Evolutionary conservation across 2,888 invertebrate species (phyloP).

Genomic region (Teleiodes luculella): DNA sequence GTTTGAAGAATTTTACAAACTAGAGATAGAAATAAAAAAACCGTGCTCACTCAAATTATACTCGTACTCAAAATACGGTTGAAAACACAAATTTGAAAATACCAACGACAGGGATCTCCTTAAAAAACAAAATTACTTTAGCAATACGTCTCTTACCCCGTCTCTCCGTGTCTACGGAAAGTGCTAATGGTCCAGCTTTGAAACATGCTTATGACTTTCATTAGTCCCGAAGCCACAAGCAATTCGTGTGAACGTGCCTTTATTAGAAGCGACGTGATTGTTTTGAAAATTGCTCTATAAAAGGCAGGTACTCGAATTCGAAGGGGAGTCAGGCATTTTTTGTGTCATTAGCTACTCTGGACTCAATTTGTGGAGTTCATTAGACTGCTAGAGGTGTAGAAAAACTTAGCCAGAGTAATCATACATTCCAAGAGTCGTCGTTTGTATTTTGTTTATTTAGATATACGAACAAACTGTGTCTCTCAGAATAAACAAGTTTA

Average conservation of each 20-base stretch:
- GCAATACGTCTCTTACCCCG: conserved; percentile 34
- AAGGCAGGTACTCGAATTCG: conserved; percentile 21
- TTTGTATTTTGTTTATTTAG: background rate
- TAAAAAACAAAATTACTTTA: conserved; percentile 7
- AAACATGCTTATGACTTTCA: conserved; percentile 72
- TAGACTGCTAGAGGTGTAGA: background rate
- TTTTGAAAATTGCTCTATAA: conserved; percentile 62
- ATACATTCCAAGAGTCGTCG: too few species aligned
- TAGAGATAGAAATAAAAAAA: too few species aligned
- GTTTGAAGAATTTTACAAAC: too few species aligned
- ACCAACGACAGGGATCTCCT: too few species aligned
- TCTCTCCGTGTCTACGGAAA: conserved; percentile 34
- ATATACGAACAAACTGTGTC: too few species aligned
- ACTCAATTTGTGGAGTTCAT: too few species aligned
- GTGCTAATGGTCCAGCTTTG: conserved; percentile 66
- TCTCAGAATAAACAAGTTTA: too few species aligned
- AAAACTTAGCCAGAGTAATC: too few species aligned
- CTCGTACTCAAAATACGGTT: too few species aligned
- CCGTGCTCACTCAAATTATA: too few species aligned
- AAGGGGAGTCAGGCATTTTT: conserved; percentile 19
- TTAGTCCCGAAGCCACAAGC: conserved; percentile 65
- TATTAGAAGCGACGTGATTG: conserved; percentile 69
- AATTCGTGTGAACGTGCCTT: conserved; percentile 72
- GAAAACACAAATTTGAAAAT: too few species aligned
- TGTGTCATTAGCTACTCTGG: conserved; percentile 4